Evolutionary conservation across 2,888 invertebrate species (phyloP), one percentile per base, ranked within the genome.

Genomic region (Drosophila anomelani): DNA sequence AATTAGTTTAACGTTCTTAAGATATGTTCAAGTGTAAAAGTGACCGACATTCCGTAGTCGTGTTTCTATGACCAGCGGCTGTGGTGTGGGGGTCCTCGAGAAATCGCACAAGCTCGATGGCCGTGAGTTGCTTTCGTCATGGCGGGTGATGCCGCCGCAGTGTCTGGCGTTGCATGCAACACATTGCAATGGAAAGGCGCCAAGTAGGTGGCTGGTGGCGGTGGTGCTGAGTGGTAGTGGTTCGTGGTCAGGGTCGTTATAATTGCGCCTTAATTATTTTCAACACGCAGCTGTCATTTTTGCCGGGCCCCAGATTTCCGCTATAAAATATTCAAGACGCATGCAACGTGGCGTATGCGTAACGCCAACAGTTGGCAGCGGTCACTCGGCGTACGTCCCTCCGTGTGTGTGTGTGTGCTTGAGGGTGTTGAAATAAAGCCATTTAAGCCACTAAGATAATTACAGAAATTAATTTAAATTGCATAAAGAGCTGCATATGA

Each of bases 381-480:
- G 64, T 74, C 64, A 71, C 60, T 61, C 41, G 47, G 36, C 20
- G 15, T 34, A 5, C 9, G 34, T n/a, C 36, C 36, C 34, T 13
- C 20, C 23, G 36, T 43, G 38, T 15, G 41, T 13, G 57, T 38
- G 68, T 56, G 36, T n/a, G 58, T 36, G 46, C 3, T 9, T 34
- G 34, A 20, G 68, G 49, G 49, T 44, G 70, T 38, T 75, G 43
- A 58, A 81, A 79, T 81, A 66, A 84, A 74, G 76, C 76, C 81
- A 73, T 77, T 88, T 76, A 76, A 77, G 73, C 59, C 79, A 77
- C 88, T 84, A 76, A 84, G 79, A 79, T 90, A 85, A 85, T 85
- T 85, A 84, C 85, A 73, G 70, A 86, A 90, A 85, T 87, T 89
- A 89, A 84, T 88, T 90, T 85, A 85, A 90, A 90, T 87, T 87